These are phyloP conservation scores for Temnothorax longispinosus DNA, from an alignment of 1,140 invertebrate genomes.

Conservation along the genomic window DNA sequence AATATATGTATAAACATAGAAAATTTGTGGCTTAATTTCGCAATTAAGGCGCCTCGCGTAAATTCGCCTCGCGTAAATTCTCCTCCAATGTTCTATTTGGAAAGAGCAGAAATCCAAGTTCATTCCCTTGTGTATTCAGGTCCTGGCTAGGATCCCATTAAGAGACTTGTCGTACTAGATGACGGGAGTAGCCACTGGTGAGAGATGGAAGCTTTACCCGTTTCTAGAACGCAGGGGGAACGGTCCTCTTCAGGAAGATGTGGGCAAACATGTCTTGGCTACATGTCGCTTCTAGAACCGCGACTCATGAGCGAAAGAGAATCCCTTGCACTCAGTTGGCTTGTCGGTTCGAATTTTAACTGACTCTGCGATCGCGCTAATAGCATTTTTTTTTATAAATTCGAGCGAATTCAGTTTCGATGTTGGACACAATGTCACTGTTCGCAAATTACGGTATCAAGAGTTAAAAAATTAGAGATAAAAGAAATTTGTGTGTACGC, in stretches of 20 bases:
- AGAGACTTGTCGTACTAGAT: conserved; percentile 44
- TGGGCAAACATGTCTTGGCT: conserved; percentile 31
- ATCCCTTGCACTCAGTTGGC: not conserved
- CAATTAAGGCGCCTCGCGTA: not conserved
- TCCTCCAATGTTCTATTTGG: not conserved
- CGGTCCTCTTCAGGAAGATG: conserved; percentile 34
- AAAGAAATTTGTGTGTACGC: not conserved
- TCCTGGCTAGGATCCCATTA: conserved; percentile 42
- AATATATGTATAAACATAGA: not conserved
- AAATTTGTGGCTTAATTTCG: not conserved
- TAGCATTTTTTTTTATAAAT: conserved; percentile 1
- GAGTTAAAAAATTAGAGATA: not conserved
- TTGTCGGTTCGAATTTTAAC: conserved; percentile 3
- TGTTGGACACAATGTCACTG: not conserved
- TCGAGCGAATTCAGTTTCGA: not conserved
- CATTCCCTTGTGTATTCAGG: conserved; percentile 29
- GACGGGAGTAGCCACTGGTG: conserved; percentile 19
- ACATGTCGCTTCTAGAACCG: conserved; percentile 31
- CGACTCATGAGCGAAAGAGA: conserved; percentile 12
- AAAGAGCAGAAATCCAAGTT: conserved; percentile 15
- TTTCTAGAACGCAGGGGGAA: conserved; percentile 11
- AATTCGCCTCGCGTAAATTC: not conserved
- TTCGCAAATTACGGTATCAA: not conserved
- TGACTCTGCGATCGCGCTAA: not conserved
- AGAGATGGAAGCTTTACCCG: conserved; percentile 28